Conservation (phyloP, 2,113 vertebrate species). For the Tachysurus fulvidraco region DNA sequence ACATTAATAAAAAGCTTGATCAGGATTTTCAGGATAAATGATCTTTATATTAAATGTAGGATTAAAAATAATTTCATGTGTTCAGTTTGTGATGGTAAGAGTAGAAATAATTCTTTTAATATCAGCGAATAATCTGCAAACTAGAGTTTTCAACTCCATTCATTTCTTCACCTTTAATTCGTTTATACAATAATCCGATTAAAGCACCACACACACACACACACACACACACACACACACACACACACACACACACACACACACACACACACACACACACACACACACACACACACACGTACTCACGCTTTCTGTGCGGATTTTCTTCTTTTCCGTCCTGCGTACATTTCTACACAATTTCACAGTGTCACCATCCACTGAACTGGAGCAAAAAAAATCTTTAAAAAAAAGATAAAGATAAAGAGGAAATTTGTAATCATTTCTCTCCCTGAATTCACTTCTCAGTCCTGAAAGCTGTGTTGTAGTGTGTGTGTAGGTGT, state of each 20-base stretch:
- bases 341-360: conserved; percentile 50
- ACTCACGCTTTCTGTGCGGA: conserved; percentile 59
- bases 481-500: too few relatives aligned
- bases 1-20: neutral
- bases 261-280: neutral
- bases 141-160: neutral
- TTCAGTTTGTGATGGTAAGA: neutral
- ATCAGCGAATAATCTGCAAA: neutral
- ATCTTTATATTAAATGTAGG: neutral
- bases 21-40: neutral
- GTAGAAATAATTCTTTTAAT: neutral
- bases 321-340: conserved; percentile 60
- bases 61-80: neutral
- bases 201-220: neutral
- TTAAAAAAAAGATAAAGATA: neutral
- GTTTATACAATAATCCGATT: neutral
- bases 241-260: too few relatives aligned
- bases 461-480: neutral
- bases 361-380: neutral
- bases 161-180: neutral
- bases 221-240: too few relatives aligned
- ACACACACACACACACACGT: neutral
- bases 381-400: neutral
- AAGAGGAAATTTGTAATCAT: neutral
- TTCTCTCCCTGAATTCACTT: neutral